Evolutionary conservation across 2,888 invertebrate species (phyloP), one percentile per base, ranked within the genome.

Genomic region (Tipula vernalis): DNA sequence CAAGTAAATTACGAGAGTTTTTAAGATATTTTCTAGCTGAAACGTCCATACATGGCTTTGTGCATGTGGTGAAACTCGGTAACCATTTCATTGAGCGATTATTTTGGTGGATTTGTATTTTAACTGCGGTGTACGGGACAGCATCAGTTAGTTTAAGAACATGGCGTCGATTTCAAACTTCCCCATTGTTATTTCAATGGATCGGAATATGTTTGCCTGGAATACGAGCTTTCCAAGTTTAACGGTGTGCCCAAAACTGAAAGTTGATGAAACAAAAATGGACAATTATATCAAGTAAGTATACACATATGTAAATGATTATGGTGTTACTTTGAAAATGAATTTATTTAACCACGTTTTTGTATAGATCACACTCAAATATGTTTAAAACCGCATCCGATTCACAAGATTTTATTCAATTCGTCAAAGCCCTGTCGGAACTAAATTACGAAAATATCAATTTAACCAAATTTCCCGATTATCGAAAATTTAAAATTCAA

Each of bases 161-260:
- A 6, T 94, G 95, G 93, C 90, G 91, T 6, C 93, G 95, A 39
- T 95, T 95, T 90, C 94, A 94, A 90, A 94, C 94, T 83, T 95
- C 95, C 95, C 95, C 1, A 95, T 95, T 83, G 95, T 95, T 5
- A 94, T 95, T 44, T 95, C 95, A 28, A 95, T 95, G 94, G 95
- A 95, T 90, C 92, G 95, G 1, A 95, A 95, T 89, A 94, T 94
- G 92, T 94, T 94, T 88, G 93, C 94, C 0, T 95, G 95, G 95
- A 94, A 94, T 89, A 95, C 96, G 2, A 94, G 94, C 0, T 95
- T 95, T 88, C 96, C 95, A 0, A 92, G 94, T 44, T 91, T 94
- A 86, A 95, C 95, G 0, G 92, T 96, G 86, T 96, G 96, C 88
- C 94, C 95, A 0, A 90, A 92, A 3, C 91, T 90, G 15, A 94